Base-by-base conservation (phyloP, 2,113 vertebrate genomes). In the Oreocharis arfaki region DNA sequence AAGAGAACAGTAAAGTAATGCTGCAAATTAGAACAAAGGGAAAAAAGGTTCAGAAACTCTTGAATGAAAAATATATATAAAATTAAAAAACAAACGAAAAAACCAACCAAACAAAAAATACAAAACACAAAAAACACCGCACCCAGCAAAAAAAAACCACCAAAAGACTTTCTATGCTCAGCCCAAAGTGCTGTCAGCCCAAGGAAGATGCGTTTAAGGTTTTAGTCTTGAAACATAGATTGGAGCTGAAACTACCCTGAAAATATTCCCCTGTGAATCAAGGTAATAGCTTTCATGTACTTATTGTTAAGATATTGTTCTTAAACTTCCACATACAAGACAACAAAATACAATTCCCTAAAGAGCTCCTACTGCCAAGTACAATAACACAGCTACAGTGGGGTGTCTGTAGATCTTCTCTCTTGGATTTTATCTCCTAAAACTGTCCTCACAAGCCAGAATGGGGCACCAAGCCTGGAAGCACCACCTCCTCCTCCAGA, bases 1-100 rank as follows among this genome's bases (percentile, higher is more conserved):
- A 99, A 99, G 95, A 99, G 98, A 68, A 99, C 98, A 67, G 99
- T 99, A 90, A 99, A 99, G 95, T 99, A 99, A 95, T 99, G 98
- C 99, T 99, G 97, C 13, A 87, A 91, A 96, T 84, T 2, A 86
- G 37, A 92, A 87, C 41, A 87, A 93, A 86, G 20, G 14, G 13
- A 5, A 23, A 56, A n/a, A 60, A 15, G 16, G 13, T 52, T 91
- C 53, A 91, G 41, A 80, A 86, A 47, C 10, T 59, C 22, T 35
- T 42, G 65, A 78, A 70, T 35, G 16, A 50, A 90, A 55, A 3
- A 39, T 0, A 59, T 10, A n/a, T 0, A 50, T 47, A 30, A 39
- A 28, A 21, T 6, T 10, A 0, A 11, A 20, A 52, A 13, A 14
- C 8, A 3, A 70, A 30, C 15, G n/a, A 28, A 33, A 61, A 52